Evolutionary conservation across 2,888 invertebrate species (phyloP).

Genomic region (Xestoiulus laeticollis): DNA sequence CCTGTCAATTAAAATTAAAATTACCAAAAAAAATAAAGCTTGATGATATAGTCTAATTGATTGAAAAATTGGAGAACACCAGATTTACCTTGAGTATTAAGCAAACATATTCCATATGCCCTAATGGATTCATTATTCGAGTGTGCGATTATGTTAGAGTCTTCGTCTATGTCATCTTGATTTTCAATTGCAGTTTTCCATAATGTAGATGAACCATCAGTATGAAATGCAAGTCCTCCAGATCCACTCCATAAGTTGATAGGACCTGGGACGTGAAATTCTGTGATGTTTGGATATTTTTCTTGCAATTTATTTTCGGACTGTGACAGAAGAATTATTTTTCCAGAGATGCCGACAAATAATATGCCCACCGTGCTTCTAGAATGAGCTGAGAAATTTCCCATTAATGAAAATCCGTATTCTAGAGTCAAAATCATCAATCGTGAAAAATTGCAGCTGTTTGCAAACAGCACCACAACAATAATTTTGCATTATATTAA

Average conservation of each 20-base stretch:
- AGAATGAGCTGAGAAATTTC: neutral
- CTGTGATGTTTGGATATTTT: neutral
- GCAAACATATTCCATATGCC: neutral
- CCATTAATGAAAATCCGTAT: no score
- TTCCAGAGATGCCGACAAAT: constrained; percentile 3
- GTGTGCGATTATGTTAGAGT: neutral
- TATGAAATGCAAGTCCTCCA: neutral
- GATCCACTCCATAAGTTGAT: neutral
- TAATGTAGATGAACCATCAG: neutral
- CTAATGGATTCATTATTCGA: neutral
- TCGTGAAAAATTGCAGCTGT: neutral
- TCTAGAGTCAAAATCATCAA: neutral
- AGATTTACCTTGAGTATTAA: neutral
- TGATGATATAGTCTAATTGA: neutral
- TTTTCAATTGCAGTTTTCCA: neutral
- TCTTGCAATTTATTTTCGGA: neutral
- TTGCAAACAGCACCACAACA: neutral
- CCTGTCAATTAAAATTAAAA: neutral
- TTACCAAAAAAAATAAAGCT: no score
- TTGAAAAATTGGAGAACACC: neutral
- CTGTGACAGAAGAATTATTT: neutral
- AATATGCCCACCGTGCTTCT: neutral
- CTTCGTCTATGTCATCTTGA: neutral
- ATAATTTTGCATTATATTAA: no score
- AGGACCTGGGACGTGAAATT: constrained; percentile 24